These are phyloP conservation scores for Trinorchestia longiramus DNA, from an alignment of 1,140 invertebrate genomes.

Conservation along the genomic window DNA sequence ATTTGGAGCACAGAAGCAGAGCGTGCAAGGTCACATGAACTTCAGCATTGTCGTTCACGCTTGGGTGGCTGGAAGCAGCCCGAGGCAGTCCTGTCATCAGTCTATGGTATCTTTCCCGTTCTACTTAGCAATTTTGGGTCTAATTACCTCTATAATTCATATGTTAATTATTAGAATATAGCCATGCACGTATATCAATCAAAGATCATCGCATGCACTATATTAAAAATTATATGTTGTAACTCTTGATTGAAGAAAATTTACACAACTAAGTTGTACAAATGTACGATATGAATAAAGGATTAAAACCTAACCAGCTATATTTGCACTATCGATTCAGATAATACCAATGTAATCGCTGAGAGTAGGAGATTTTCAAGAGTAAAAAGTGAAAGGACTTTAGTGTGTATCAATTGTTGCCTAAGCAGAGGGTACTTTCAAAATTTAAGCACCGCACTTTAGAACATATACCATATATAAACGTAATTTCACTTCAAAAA, in stretches of 20 bases:
- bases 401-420: no score
- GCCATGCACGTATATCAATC: not conserved
- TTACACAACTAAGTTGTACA: not conserved
- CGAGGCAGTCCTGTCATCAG: not conserved
- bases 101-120: not conserved
- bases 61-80: not conserved
- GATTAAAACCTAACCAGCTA: no score
- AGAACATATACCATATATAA: no score
- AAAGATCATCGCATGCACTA: not conserved
- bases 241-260: not conserved
- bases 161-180: not conserved
- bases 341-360: no score
- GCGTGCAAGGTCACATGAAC: not conserved
- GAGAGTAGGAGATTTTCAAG: no score
- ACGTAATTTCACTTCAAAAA: no score
- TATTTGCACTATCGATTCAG: no score
- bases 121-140: not conserved
- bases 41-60: not conserved
- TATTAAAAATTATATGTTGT: not conserved
- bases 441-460: no score
- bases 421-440: no score
- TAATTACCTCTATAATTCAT: not conserved
- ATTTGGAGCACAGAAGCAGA: not conserved
- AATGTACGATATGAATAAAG: no score
- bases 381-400: no score